A percentile compares a stretch with the other conserved stretches of the same genome.
Conservation (phyloP, 2,888 invertebrate species). For the Sesia apiformis region DNA sequence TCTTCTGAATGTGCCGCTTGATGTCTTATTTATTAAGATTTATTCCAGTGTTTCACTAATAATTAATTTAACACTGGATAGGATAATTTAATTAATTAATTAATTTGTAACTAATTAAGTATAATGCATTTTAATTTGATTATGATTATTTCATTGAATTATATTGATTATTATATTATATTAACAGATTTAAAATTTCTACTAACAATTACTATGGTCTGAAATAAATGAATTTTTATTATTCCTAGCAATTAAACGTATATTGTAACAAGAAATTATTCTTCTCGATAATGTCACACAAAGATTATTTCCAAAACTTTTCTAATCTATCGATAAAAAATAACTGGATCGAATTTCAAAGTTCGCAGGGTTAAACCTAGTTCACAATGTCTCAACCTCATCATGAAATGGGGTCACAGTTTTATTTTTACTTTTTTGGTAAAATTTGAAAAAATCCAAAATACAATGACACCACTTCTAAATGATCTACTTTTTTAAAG, state of each 20-base stretch:
- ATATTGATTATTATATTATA: no score
- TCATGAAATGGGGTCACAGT: constrained; percentile 60
- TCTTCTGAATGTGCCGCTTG: no score
- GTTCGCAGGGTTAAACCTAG: constrained; percentile 57
- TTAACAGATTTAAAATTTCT: no score
- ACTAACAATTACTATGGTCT: no score
- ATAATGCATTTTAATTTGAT: no score
- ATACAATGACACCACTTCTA: constrained; percentile 50
- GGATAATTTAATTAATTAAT: no score
- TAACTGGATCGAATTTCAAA: constrained; percentile 64
- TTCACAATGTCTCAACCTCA: constrained; percentile 67
- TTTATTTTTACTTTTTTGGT: constrained; percentile 26
- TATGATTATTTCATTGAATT: no score
- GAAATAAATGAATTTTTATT: no score
- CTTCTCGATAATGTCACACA: constrained; percentile 10
- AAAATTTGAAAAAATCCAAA: constrained; percentile 16
- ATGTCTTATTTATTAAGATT: no score
- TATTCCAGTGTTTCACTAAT: no score
- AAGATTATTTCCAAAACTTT: neutral
- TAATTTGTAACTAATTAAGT: no score
- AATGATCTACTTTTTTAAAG: constrained; percentile 56
- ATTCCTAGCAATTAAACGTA: constrained; percentile 8
- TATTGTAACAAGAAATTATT: constrained; percentile 41
- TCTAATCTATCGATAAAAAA: constrained; percentile 9
- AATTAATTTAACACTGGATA: no score